Conservation (phyloP, 2,113 vertebrate genomes). For the Pachypanchax playfairii region DNA sequence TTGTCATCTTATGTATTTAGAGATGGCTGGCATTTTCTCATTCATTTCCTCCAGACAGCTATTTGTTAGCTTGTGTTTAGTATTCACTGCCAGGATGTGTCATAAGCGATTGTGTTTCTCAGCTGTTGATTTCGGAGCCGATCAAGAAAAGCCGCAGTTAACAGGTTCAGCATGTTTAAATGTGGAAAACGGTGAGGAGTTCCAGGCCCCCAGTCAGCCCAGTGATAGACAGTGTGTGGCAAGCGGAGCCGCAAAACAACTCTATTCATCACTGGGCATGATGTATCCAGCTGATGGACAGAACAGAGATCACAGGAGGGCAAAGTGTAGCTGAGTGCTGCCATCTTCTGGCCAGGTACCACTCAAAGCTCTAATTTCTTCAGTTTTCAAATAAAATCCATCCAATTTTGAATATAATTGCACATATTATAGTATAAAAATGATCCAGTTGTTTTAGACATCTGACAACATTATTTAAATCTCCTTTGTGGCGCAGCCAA, state of each 20-base stretch:
- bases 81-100: conserved; percentile 64
- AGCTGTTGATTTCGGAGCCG: conserved; percentile 59
- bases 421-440: not conserved
- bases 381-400: not conserved
- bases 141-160: conserved; percentile 54
- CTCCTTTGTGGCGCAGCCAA: conserved; percentile 7
- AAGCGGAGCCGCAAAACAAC: conserved; percentile 55
- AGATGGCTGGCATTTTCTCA: conserved; percentile 56
- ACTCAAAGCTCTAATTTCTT: conserved; percentile 10
- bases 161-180: conserved; percentile 57
- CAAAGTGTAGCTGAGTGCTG: conserved; percentile 75
- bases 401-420: conserved; percentile 1
- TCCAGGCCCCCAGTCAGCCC: conserved; percentile 51
- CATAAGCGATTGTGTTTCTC: conserved; percentile 68
- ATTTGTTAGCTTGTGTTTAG: conserved; percentile 72
- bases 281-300: conserved; percentile 27
- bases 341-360: conserved; percentile 77
- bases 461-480: not conserved
- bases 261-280: conserved; percentile 63
- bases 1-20: conserved; percentile 58
- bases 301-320: conserved; percentile 37
- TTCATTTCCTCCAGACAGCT: conserved; percentile 66
- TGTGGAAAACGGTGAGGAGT: conserved; percentile 37
- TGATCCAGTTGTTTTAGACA: not conserved
- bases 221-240: conserved; percentile 56